Evolutionary conservation across 2,888 invertebrate species (phyloP), one percentile per base, ranked within the genome.

Genomic region (Melinaea marsaeus): DNA sequence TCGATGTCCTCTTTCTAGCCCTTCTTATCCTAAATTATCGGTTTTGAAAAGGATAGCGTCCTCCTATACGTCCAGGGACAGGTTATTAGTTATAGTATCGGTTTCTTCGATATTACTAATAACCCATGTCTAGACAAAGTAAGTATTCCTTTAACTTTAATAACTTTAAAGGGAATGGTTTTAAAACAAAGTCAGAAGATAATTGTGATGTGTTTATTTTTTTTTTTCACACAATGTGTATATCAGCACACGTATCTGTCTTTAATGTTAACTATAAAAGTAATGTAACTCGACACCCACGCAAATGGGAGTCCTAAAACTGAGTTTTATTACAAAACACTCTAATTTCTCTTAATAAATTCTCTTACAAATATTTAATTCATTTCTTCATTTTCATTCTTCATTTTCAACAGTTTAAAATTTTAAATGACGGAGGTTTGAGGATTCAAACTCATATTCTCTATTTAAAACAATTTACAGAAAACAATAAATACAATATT

Each of bases 1-100:
- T 35, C 61, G 59, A 64, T 60, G 55, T 60, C 64, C 57, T 68
- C 64, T 64, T 61, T 60, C 58, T 57, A 60, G 34, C 61, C 37
- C 7, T 42, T 42, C 1, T 42, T 9, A 42, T 42, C 42, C 9
- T 42, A 42, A 42, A 42, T 42, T 11, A 42, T 42, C 3, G 4
- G 42, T 42, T 42, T 3, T 7, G 42, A 42, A 42, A 42, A 42
- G 9, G 22, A 22, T 22, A 22, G 22, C 22, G 22, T 22, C 22
- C 22, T 22, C 22, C 22, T 22, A 22, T 22, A 22, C 22, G 22
- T 22, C 22, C 22, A 22, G 22, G 22, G 22, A 22, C 1, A 22
- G 22, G 22, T 22, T 22, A 22, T 22, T 22, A 22, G 22, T 22
- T 22, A 22, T 22, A 46, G n/a, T 46, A 46, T 46, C n/a, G 11